phyloP scores from a whole-genome alignment of 2,113 vertebrate species.

The Isichthys henryi region DNA sequence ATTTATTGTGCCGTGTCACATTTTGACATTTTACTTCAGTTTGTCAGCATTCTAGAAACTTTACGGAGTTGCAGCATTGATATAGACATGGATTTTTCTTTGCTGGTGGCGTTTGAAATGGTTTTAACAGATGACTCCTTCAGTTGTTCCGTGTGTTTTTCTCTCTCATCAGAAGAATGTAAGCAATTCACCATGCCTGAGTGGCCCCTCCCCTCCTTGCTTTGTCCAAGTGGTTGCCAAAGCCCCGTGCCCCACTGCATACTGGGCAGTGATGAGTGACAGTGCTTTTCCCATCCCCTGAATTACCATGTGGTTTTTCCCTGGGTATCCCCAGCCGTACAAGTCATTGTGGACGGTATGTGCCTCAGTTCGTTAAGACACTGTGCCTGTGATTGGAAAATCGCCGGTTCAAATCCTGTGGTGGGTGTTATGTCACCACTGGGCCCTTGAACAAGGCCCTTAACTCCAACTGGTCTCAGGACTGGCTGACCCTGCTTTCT shows the following conservation, averaged over 20 bases:
- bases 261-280: background rate
- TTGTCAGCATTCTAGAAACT: background rate
- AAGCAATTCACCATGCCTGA: slow-evolving; percentile 36
- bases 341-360: background rate
- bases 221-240: background rate
- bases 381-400: background rate
- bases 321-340: background rate
- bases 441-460: background rate
- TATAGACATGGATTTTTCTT: background rate
- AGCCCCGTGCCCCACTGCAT: background rate
- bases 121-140: background rate
- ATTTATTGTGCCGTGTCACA: background rate
- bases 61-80: background rate
- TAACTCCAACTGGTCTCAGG: background rate
- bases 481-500: background rate
- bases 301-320: background rate
- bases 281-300: background rate
- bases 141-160: background rate
- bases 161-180: background rate
- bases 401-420: background rate
- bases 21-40: background rate
- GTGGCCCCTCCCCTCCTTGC: slow-evolving; percentile 28
- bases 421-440: background rate
- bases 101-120: background rate
- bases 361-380: background rate